Conservation (phyloP, 2,888 invertebrate species). For the Lycia hirtaria region DNA sequence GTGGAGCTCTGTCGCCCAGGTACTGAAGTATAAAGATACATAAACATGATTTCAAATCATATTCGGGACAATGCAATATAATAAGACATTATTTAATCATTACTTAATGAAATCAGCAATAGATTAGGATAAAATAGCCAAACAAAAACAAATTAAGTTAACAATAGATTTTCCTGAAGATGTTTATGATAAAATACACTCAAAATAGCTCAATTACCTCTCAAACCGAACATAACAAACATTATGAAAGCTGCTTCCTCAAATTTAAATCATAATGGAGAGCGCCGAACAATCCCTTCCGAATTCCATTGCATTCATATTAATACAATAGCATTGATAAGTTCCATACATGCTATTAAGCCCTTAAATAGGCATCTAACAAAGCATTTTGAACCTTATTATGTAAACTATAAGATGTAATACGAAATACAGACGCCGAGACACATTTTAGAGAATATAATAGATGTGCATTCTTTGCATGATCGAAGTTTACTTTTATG, state of each 20-base stretch:
- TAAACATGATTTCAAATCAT: no score
- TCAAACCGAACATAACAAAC: conserved; percentile 24
- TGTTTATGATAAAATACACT: conserved; percentile 11
- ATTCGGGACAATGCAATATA: no score
- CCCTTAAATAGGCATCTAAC: conserved; percentile 26
- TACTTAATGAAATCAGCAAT: no score
- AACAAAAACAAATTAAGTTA: conserved; percentile 6
- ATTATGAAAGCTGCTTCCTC: conserved; percentile 31
- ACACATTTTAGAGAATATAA: conserved; percentile 27
- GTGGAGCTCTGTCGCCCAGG: no score
- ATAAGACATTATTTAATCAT: not conserved
- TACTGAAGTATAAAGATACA: no score
- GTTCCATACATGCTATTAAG: conserved; percentile 36
- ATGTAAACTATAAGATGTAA: conserved; percentile 1
- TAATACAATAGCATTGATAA: conserved; percentile 42
- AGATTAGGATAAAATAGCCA: not conserved
- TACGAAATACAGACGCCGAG: not conserved
- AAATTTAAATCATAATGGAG: conserved; percentile 33
- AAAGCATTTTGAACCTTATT: conserved; percentile 20
- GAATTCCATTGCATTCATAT: conserved; percentile 42
- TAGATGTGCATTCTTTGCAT: conserved; percentile 48
- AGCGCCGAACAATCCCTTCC: conserved; percentile 41
- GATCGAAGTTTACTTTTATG: conserved; percentile 39
- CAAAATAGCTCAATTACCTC: conserved; percentile 15
- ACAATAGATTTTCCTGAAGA: conserved; percentile 3